Evolutionary conservation across 2,113 vertebrate genomes (phyloP).

Genomic region (Scopus umbretta): DNA sequence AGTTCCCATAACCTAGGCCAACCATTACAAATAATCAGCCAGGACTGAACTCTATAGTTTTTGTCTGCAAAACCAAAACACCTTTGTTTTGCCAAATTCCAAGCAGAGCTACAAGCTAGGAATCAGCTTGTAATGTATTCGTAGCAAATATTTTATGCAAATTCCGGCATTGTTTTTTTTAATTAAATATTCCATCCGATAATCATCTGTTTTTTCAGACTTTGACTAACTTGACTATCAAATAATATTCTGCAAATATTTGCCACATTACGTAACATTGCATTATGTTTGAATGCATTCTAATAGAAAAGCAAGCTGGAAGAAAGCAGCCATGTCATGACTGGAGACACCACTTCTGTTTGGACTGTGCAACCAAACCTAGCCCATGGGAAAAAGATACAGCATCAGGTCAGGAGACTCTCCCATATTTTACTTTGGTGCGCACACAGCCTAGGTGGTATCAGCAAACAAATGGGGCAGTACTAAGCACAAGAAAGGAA

Average conservation of each 20-base stretch:
- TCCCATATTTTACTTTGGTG: neutral
- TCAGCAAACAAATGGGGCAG: neutral
- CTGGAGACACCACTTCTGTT: neutral
- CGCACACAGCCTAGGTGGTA: neutral
- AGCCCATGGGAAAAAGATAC: neutral
- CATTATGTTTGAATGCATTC: neutral
- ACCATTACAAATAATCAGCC: neutral
- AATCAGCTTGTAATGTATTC: neutral
- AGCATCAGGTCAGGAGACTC: neutral
- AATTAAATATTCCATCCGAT: neutral
- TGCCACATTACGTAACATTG: neutral
- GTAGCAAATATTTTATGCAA: neutral
- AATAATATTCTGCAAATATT: neutral
- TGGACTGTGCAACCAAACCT: neutral
- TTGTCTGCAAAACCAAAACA: conserved; percentile 10
- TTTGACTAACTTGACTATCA: neutral
- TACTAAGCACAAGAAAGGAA: neutral
- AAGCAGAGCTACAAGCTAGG: neutral
- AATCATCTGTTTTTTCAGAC: neutral
- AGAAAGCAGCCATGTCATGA: neutral
- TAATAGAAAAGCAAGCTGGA: neutral
- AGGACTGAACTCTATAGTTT: neutral
- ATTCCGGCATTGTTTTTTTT: neutral
- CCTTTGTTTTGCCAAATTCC: neutral
- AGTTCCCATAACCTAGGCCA: conserved; percentile 24